Base-by-base conservation (phyloP, 30 jellyfish, hydroid and myxozoan genomes). In the Pseudorhiza aurosa region DNA sequence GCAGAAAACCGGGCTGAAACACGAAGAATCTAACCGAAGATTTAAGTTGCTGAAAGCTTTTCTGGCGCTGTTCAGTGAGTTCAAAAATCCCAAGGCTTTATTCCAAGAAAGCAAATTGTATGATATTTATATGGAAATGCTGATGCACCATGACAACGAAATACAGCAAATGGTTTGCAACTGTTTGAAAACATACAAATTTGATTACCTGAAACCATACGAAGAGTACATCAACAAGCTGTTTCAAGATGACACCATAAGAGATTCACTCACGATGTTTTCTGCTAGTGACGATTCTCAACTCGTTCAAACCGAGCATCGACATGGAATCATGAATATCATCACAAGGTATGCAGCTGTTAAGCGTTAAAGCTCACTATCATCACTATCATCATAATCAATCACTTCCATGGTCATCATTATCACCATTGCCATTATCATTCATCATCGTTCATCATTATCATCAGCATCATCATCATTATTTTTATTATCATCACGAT, bases 111-210 rank as follows among this genome's bases (percentile, higher is more conserved):
- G 35, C 43, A 42, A 65, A 40, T 45, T 84, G 12, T 62, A 60
- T 53, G 72, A 78, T 11, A 58, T 53, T 26, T 85, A 84, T 31
- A 30, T 68, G 9, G 92, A 91, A 75, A 50, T 91, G 43, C 73
- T 91, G 50, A 53, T 73, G 45, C 93, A 85, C 45, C 83, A 82
- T 21, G 95, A 91, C 3, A 72, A 77, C 44, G 98, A 91, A 32
- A 53, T 91, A 10, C 98, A 91, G 56, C 76, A 43, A 18, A 35
- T 58, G 17, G 77, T 89, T 1, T 65, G 67, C 31, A 35, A 39
- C 33, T 91, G 98, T 30, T 70, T 91, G 82, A 56, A 72, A 58
- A 76, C 98, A 0, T 85, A 91, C 87, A 91, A 85, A 45, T 85
- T 84, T 72, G 67, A 63, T 8, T 91, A 67, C 91, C 21, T 91